A percentile compares a stretch with the other conserved stretches of the same genome.
Evolutionary conservation across 2,113 vertebrate species (phyloP).

Genomic region (Sinosuthora webbiana): DNA sequence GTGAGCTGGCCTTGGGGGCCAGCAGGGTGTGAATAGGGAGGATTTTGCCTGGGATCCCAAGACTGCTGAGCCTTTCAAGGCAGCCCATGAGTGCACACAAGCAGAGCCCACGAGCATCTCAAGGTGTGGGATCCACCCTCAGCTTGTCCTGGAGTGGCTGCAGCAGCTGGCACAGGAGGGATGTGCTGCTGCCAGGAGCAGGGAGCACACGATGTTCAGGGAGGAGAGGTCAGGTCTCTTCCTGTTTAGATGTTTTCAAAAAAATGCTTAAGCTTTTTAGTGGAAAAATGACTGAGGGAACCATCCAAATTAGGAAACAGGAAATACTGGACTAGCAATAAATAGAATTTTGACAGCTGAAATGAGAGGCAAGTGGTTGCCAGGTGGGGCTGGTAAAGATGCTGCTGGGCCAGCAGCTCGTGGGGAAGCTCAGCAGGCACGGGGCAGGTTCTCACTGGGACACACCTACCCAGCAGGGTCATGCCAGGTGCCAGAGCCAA

Average conservation of each 20-base stretch:
- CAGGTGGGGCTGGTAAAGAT: background rate
- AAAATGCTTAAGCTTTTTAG: slow-evolving; percentile 8
- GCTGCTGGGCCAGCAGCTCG: background rate
- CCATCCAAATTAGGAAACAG: background rate
- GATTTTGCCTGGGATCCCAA: background rate
- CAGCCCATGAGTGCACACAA: background rate
- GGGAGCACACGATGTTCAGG: slow-evolving; percentile 38
- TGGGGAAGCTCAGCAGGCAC: background rate
- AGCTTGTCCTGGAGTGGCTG: background rate
- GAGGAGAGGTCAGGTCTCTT: slow-evolving; percentile 53
- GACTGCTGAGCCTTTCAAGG: background rate
- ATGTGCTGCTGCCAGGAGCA: slow-evolving; percentile 20
- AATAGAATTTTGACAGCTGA: background rate
- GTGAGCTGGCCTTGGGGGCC: background rate
- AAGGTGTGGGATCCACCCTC: background rate
- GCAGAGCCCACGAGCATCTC: background rate
- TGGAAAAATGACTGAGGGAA: slow-evolving; percentile 33
- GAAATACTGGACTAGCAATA: background rate
- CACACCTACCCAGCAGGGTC: background rate
- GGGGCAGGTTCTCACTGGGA: background rate
- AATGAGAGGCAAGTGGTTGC: background rate
- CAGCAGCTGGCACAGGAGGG: slow-evolving; percentile 10
- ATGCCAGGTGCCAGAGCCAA: background rate
- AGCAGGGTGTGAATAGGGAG: background rate
- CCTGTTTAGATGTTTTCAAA: slow-evolving; percentile 52